A percentile compares a stretch with the other conserved stretches of the same genome.
phyloP scores from a whole-genome alignment of 1,140 invertebrate species.

The Dolichoris vasculosae region DNA sequence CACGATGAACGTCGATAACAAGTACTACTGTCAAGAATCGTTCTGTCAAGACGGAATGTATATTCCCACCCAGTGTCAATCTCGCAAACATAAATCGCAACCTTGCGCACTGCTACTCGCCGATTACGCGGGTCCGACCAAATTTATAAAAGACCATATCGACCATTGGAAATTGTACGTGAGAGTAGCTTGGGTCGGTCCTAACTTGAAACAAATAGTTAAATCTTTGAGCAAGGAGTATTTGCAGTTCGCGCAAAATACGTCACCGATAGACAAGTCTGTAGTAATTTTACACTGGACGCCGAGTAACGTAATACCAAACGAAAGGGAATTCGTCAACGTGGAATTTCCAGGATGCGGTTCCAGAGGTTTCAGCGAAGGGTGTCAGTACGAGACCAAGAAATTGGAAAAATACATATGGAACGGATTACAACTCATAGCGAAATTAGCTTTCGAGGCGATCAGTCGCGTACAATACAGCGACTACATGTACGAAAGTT shows the following conservation, averaged over 20 bases:
- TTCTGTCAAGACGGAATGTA: slow-evolving; percentile 78
- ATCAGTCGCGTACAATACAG: slow-evolving; percentile 77
- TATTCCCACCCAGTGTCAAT: slow-evolving; percentile 75
- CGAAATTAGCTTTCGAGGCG: slow-evolving; percentile 75
- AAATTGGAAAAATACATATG: slow-evolving; percentile 82
- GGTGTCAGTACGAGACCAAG: slow-evolving; percentile 80
- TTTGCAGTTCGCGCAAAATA: slow-evolving; percentile 42
- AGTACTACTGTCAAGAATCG: slow-evolving; percentile 72
- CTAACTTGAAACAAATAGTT: slow-evolving; percentile 74
- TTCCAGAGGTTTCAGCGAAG: slow-evolving; percentile 60
- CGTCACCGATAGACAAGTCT: slow-evolving; percentile 66
- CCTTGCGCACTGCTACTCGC: slow-evolving; percentile 78
- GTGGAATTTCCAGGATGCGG: slow-evolving; percentile 78
- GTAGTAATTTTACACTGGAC: slow-evolving; percentile 81
- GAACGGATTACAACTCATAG: slow-evolving; percentile 74
- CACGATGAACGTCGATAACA: slow-evolving; percentile 51
- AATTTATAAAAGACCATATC: slow-evolving; percentile 77
- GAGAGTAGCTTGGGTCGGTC: slow-evolving; percentile 80
- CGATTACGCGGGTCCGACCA: slow-evolving; percentile 73
- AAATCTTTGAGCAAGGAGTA: slow-evolving; percentile 70
- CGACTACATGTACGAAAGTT: slow-evolving; percentile 74
- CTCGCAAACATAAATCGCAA: slow-evolving; percentile 54
- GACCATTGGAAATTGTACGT: slow-evolving; percentile 75
- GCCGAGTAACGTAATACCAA: slow-evolving; percentile 79
- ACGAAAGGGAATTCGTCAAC: slow-evolving; percentile 71